Evolutionary conservation across 2,797 vertebrate species (phyloP).

Genomic region (Pangasius sanitwongsei): DNA sequence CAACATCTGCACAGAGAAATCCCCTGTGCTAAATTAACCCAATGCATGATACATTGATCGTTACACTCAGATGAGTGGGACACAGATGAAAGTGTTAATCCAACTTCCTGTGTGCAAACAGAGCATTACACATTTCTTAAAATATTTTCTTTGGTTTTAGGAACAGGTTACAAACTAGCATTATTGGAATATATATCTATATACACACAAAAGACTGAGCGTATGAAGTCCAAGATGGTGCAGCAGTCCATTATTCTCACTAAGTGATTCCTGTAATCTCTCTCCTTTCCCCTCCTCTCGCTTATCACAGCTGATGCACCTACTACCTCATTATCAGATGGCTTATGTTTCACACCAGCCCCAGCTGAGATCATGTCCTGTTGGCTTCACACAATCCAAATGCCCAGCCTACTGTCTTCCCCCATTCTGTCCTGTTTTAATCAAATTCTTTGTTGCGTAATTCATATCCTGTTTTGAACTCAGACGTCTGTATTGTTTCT

Average conservation of each 20-base stretch:
- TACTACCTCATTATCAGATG: slow-evolving; percentile 50
- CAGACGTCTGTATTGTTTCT: slow-evolving; percentile 73
- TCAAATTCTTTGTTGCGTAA: slow-evolving; percentile 79
- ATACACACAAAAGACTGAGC: background rate
- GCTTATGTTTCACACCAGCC: slow-evolving; percentile 58
- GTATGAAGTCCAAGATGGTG: background rate
- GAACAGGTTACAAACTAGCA: background rate
- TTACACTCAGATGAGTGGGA: background rate
- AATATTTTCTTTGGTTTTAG: slow-evolving; percentile 4
- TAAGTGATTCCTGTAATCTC: slow-evolving; percentile 29
- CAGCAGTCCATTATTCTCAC: slow-evolving; percentile 11
- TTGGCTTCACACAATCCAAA: slow-evolving; percentile 60
- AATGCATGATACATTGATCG: background rate
- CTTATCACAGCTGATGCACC: slow-evolving; percentile 35
- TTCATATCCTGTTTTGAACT: slow-evolving; percentile 81
- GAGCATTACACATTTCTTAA: background rate
- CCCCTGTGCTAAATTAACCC: background rate
- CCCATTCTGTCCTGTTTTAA: slow-evolving; percentile 76
- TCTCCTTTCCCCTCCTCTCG: slow-evolving; percentile 5
- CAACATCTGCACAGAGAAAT: slow-evolving; percentile 11
- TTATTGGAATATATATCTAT: background rate
- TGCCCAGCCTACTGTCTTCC: slow-evolving; percentile 68
- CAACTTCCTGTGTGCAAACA: background rate
- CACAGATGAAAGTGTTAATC: background rate
- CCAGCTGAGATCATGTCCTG: slow-evolving; percentile 70